Evolutionary conservation across 2,113 vertebrate genomes (phyloP).

Genomic region (Microcebus ravelobensis): DNA sequence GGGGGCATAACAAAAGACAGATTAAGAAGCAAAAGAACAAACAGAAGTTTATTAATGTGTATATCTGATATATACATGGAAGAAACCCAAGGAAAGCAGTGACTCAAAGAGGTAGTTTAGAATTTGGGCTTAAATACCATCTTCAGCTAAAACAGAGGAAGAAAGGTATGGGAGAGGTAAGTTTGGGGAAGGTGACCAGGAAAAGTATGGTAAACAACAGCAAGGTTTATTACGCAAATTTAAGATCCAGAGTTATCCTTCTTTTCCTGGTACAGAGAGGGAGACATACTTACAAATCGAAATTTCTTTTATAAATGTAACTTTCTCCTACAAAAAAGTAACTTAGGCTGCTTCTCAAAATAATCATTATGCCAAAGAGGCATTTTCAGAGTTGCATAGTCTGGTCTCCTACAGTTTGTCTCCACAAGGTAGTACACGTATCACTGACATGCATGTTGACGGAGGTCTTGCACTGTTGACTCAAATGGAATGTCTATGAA

Average conservation of each 20-base stretch:
- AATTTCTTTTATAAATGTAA: neutral
- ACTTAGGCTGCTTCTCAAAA: neutral
- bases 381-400: neutral
- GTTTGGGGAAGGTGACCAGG: neutral
- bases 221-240: neutral
- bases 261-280: neutral
- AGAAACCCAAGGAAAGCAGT: neutral
- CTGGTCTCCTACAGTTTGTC: neutral
- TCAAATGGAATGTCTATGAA: neutral
- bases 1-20: neutral
- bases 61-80: neutral
- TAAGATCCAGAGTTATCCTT: neutral
- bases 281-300: neutral
- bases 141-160: neutral
- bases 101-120: neutral
- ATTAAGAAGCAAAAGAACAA: neutral
- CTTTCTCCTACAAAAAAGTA: neutral
- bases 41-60: neutral
- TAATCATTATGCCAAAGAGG: neutral
- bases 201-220: neutral
- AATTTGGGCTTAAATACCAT: neutral
- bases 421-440: neutral
- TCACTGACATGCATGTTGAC: neutral
- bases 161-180: neutral
- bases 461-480: neutral